These are phyloP conservation scores for Folsomia candida DNA, from an alignment of 2,888 invertebrate genomes.

Conservation along the genomic window DNA sequence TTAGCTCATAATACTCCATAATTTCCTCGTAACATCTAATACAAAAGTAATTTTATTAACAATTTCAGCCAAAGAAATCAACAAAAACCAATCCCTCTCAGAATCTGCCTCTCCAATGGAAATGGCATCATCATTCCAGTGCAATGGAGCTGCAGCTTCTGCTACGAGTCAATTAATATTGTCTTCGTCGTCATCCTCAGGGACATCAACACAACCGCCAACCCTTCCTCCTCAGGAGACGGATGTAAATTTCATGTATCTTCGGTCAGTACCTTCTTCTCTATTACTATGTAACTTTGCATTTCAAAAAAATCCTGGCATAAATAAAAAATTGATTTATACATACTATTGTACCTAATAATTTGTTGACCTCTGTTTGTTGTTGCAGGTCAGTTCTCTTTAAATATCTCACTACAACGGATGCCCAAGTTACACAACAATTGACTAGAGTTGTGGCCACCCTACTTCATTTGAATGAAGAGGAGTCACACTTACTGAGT, in stretches of 20 bases:
- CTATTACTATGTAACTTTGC: too few species aligned
- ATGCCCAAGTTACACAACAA: conserved; percentile 48
- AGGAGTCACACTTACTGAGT: conserved; percentile 40
- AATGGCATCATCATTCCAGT: neutral
- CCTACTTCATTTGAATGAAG: conserved; percentile 43
- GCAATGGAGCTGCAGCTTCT: too few species aligned
- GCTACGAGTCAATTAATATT: neutral
- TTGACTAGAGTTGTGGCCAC: conserved; percentile 47
- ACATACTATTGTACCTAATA: neutral
- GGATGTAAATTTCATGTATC: conserved; percentile 36
- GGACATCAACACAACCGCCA: conserved; percentile 20
- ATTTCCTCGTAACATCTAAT: too few species aligned
- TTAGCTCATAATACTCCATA: too few species aligned
- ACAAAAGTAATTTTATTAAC: too few species aligned
- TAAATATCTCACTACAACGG: conserved; percentile 48
- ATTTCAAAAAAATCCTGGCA: neutral
- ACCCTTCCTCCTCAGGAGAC: conserved; percentile 36
- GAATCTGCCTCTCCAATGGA: neutral
- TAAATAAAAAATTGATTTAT: neutral
- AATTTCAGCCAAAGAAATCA: conserved; percentile 39
- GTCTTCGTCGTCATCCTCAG: conserved; percentile 5
- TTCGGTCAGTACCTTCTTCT: too few species aligned
- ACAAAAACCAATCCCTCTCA: conserved; percentile 12
- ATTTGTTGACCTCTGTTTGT: conserved; percentile 11
- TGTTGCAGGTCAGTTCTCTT: conserved; percentile 47